phyloP scores from a whole-genome alignment of 2,888 invertebrate genomes.

The Drosophila bunnanda region DNA sequence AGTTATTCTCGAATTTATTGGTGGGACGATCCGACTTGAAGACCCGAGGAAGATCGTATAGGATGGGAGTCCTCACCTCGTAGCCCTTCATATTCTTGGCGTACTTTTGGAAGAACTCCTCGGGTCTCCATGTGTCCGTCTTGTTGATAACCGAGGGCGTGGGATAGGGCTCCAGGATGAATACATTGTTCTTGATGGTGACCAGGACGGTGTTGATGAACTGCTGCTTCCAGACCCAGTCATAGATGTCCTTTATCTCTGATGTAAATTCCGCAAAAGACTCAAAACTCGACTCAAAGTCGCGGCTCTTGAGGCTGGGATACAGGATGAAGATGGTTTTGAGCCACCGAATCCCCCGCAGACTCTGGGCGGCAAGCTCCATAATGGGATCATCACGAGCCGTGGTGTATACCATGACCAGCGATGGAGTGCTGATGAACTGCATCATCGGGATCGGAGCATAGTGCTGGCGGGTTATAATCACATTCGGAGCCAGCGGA shows the following conservation, averaged over 20 bases:
- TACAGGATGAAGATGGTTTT: slow-evolving; percentile 75
- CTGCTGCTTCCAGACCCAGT: slow-evolving; percentile 74
- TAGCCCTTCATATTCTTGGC: slow-evolving; percentile 68
- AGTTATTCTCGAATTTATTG: slow-evolving; percentile 27
- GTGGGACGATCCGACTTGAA: slow-evolving; percentile 57
- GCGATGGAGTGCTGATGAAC: slow-evolving; percentile 67
- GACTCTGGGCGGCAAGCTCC: slow-evolving; percentile 67
- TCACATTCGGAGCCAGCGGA: slow-evolving; percentile 58
- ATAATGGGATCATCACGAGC: slow-evolving; percentile 69
- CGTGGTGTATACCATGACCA: slow-evolving; percentile 74
- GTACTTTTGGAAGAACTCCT: slow-evolving; percentile 59
- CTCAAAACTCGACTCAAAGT: slow-evolving; percentile 38
- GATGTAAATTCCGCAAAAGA: slow-evolving; percentile 33
- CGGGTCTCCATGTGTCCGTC: slow-evolving; percentile 58
- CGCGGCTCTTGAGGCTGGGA: slow-evolving; percentile 47
- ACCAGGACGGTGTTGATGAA: slow-evolving; percentile 69
- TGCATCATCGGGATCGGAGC: slow-evolving; percentile 48
- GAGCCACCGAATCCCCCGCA: slow-evolving; percentile 62
- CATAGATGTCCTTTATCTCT: slow-evolving; percentile 47
- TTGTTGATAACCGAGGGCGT: slow-evolving; percentile 58
- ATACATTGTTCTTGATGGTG: slow-evolving; percentile 66
- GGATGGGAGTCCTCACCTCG: slow-evolving; percentile 61
- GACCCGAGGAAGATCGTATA: slow-evolving; percentile 75
- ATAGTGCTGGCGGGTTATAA: slow-evolving; percentile 47
- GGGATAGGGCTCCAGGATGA: slow-evolving; percentile 70